Evolutionary conservation across 2,888 invertebrate genomes (phyloP), one percentile per base, ranked within the genome.

Genomic region (Drosophila mercatorum): DNA sequence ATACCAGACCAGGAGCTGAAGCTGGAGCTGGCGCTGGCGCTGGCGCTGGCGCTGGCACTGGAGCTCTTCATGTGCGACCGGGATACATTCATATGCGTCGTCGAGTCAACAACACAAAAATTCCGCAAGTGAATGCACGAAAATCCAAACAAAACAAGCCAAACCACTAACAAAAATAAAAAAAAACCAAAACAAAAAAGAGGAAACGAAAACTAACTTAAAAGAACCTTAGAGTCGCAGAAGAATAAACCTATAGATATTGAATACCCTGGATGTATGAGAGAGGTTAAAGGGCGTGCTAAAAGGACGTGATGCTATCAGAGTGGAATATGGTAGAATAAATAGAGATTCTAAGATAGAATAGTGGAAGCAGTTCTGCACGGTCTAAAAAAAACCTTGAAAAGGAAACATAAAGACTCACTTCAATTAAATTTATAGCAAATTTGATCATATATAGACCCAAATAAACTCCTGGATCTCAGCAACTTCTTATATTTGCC

Each of bases 41-140:
- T 56, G 36, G 2, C 0, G 22, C 51, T 22, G 17, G 31, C 36
- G 11, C 22, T 14, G 65, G 17, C 7, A 28, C 11, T 12, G 55
- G 44, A n/a, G 22, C 62, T 70, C 73, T 65, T 61, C 60, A 78
- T 56, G 52, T 58, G 47, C 68, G 75, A 73, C 68, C 58, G 59
- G 80, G 80, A 73, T 79, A 86, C 84, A 87, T 84, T 84, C 84
- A 84, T 84, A 84, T 86, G 87, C 87, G 87, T 86, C 81, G 89
- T 84, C 89, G 77, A 84, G 87, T 84, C 87, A 84, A 84, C 84
- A 84, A 71, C 81, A 84, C 87, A 74, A 87, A 86, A 84, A 89
- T 84, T 88, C 89, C 89, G 72, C 84, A 88, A 88, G 83, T 83
- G 83, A 86, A 83, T 87, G 79, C 89, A 88, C 77, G 88, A 86